Evolutionary conservation across 1,140 invertebrate species (phyloP).

Genomic region (Drosophila bifasciata): DNA sequence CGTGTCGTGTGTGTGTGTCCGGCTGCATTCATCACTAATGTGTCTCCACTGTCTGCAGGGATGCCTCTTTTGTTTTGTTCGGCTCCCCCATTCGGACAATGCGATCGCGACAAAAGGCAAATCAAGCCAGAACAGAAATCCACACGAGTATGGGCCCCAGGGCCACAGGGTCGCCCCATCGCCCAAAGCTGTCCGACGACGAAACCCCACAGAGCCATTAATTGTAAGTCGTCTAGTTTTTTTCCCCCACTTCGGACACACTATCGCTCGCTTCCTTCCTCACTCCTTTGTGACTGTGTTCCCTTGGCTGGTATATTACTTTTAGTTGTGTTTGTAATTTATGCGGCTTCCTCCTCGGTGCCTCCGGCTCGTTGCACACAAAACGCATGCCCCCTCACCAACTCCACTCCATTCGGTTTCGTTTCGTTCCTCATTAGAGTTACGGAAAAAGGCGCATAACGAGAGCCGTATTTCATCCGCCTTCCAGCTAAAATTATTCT

Average conservation of each 20-base stretch:
- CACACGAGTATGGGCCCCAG: slow-evolving; percentile 36
- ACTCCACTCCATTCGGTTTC: neutral
- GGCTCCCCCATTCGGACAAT: slow-evolving; percentile 1
- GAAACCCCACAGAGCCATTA: slow-evolving; percentile 80
- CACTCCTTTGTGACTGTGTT: slow-evolving; percentile 21
- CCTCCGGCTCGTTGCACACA: too few relatives aligned
- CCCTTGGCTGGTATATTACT: slow-evolving; percentile 47
- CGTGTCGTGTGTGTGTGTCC: too few relatives aligned
- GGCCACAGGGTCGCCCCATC: too few relatives aligned
- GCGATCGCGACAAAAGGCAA: slow-evolving; percentile 10
- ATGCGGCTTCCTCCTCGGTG: slow-evolving; percentile 60
- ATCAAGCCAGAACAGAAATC: slow-evolving; percentile 25
- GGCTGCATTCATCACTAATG: too few relatives aligned
- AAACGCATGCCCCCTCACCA: neutral
- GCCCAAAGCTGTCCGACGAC: slow-evolving; percentile 46
- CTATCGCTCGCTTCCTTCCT: slow-evolving; percentile 35
- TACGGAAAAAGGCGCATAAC: neutral
- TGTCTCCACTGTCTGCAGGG: too few relatives aligned
- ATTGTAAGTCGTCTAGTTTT: slow-evolving; percentile 71
- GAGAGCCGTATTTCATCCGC: slow-evolving; percentile 5
- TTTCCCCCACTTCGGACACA: slow-evolving; percentile 47
- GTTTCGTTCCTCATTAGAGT: neutral
- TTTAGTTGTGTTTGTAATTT: slow-evolving; percentile 76
- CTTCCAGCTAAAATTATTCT: slow-evolving; percentile 25
- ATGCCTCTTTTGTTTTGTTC: neutral